phyloP scores from a whole-genome alignment of 2,888 invertebrate genomes.

The Euproctis similis region DNA sequence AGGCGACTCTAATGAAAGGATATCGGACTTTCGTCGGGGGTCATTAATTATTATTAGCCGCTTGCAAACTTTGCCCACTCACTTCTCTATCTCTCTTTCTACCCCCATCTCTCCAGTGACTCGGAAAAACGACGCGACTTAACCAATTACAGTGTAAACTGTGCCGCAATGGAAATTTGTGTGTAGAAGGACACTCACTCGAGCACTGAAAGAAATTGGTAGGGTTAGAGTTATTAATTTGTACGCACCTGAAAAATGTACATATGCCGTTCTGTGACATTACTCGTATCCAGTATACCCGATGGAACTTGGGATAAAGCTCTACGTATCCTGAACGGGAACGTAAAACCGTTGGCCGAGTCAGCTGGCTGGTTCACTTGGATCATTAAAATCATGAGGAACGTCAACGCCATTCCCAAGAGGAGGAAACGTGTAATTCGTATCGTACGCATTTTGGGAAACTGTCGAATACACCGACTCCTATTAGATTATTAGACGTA shows the following conservation, averaged over 20 bases:
- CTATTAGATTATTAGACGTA: too few relatives aligned
- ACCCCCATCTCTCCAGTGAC: constrained; percentile 55
- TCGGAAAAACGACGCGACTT: constrained; percentile 61
- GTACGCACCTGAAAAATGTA: constrained; percentile 22
- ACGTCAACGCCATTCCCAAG: constrained; percentile 25
- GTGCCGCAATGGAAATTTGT: constrained; percentile 36
- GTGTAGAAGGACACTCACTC: constrained; percentile 17
- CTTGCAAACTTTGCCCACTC: constrained; percentile 56
- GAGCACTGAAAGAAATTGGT: too few relatives aligned
- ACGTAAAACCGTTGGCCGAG: too few relatives aligned
- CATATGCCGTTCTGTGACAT: background rate
- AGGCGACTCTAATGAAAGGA: constrained; percentile 71
- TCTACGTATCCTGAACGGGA: too few relatives aligned
- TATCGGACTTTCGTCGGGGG: constrained; percentile 66
- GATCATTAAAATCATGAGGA: constrained; percentile 31
- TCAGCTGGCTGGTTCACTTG: too few relatives aligned
- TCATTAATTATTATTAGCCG: constrained; percentile 74
- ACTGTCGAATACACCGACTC: too few relatives aligned
- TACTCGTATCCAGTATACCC: background rate
- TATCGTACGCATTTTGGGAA: constrained; percentile 32
- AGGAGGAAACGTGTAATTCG: constrained; percentile 28
- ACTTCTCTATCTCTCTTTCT: too few relatives aligned
- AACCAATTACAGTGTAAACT: constrained; percentile 56
- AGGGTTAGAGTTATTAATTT: too few relatives aligned
- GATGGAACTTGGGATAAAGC: too few relatives aligned